phyloP scores from a whole-genome alignment of 2,797 vertebrate genomes.

The Podarcis lilfordi region DNA sequence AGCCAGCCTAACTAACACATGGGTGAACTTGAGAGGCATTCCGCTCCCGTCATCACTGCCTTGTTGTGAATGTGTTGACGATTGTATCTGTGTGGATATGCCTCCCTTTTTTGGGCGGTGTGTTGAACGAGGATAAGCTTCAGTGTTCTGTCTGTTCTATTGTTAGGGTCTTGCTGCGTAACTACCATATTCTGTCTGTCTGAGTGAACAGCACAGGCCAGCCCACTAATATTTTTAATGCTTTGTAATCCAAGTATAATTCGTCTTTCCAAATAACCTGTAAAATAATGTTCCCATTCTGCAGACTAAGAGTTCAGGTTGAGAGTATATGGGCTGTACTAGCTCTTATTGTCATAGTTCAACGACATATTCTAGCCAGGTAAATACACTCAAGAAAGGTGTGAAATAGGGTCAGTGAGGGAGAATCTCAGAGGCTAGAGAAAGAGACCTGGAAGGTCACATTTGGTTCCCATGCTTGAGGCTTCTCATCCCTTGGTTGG shows the following conservation, averaged over 20 bases:
- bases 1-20: not conserved
- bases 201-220: not conserved
- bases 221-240: not conserved
- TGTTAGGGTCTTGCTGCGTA: not conserved
- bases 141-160: not conserved
- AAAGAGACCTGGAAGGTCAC: too few relatives aligned
- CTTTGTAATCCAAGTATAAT: not conserved
- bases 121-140: not conserved
- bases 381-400: too few relatives aligned
- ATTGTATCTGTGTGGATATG: not conserved
- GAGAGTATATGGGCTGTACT: not conserved
- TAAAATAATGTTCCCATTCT: not conserved
- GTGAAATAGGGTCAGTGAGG: too few relatives aligned
- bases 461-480: too few relatives aligned
- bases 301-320: not conserved
- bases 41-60: not conserved
- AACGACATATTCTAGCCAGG: too few relatives aligned
- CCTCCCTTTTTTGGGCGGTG: not conserved
- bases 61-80: not conserved
- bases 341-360: not conserved
- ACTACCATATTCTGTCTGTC: not conserved
- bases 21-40: not conserved
- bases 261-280: not conserved
- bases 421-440: too few relatives aligned
- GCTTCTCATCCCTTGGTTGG: too few relatives aligned